A percentile compares a stretch with the other conserved stretches of the same genome.
Conservation (phyloP, 1,140 invertebrate genomes). For the Chionoecetes opilio region DNA sequence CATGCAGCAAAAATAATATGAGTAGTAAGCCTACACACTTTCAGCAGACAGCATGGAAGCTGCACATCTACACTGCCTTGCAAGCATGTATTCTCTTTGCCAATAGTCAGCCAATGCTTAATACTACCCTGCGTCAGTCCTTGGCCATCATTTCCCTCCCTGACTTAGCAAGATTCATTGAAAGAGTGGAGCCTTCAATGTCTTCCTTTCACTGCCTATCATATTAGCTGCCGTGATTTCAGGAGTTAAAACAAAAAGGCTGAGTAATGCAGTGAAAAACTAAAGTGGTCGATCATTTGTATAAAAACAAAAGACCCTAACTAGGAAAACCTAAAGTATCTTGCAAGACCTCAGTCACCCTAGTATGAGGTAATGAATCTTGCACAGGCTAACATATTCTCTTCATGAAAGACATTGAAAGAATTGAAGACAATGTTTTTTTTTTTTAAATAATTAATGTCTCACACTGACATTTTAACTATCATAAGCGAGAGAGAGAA, state of each 20-base stretch:
- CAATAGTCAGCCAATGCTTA: conserved; percentile 29
- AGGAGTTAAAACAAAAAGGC: not conserved
- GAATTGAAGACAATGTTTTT: not conserved
- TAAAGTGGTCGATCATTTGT: no score
- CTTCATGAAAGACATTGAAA: conserved; percentile 37
- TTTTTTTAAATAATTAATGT: not conserved
- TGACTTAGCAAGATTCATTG: conserved; percentile 11
- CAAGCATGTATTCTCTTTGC: conserved; percentile 24
- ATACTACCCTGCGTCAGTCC: not conserved
- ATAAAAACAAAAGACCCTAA: no score
- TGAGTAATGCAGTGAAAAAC: conserved; percentile 20
- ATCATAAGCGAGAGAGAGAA: conserved; percentile 33
- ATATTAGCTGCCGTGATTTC: not conserved
- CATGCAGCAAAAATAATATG: not conserved
- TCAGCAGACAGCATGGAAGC: not conserved
- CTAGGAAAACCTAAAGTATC: conserved; percentile 19
- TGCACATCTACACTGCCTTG: not conserved
- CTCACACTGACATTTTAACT: not conserved
- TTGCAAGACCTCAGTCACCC: conserved; percentile 25
- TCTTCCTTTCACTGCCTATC: conserved; percentile 14
- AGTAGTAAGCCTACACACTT: not conserved
- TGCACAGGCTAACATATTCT: not conserved
- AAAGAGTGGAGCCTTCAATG: not conserved
- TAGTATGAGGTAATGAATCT: not conserved
- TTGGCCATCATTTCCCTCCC: not conserved